Base-by-base conservation (phyloP, 2,888 invertebrate species). In the Pristionchus fissidentatus region DNA sequence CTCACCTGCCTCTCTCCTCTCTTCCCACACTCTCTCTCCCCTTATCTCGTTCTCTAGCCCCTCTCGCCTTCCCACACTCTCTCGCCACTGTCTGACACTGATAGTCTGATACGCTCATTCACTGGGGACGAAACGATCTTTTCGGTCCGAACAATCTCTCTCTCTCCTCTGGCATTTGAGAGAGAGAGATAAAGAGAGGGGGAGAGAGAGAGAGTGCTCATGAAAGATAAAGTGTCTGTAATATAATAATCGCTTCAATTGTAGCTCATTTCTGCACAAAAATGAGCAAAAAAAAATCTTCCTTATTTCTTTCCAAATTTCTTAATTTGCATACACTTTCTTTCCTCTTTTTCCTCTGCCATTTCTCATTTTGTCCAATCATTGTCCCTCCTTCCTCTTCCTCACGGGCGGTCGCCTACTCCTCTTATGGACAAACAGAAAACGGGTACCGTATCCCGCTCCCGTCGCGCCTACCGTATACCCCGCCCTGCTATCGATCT, bases 401-500 rank as follows among this genome's bases (percentile, higher is more conserved):
- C 29, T 32, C 62, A 32, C 35, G 15, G 62, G 10, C 62, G 62
- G 62, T 62, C 35, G 35, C 13, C 62, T n/a, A n/a, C n/a, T n/a
- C n/a, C n/a, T n/a, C n/a, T n/a, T n/a, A 60, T 60, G 29, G 55
- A 55, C 32, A 60, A 32, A 35, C 29, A 60, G 10, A 62, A 62
- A 32, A 0, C 62, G 62, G 62, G 62, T 62, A 62, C 62, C 62
- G 62, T 62, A 22, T 62, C 62, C 62, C 62, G 62, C 22, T 62
- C 62, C 32, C 10, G 22, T 13, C 13, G 13, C 15, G 4, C 62
- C 62, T 62, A 62, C 57, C 29, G 57, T 60, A 60, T 29, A 29
- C 35, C 62, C 32, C 35, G 35, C 32, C 35, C 62, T 32, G 32
- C 10, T 19, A 29, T 5, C 46, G n/a, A 43, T 60, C 70, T 70